A percentile compares a stretch with the other conserved stretches of the same genome.
These are phyloP conservation scores for Acronicta alni DNA, from an alignment of 2,888 invertebrate species.

Conservation along the genomic window DNA sequence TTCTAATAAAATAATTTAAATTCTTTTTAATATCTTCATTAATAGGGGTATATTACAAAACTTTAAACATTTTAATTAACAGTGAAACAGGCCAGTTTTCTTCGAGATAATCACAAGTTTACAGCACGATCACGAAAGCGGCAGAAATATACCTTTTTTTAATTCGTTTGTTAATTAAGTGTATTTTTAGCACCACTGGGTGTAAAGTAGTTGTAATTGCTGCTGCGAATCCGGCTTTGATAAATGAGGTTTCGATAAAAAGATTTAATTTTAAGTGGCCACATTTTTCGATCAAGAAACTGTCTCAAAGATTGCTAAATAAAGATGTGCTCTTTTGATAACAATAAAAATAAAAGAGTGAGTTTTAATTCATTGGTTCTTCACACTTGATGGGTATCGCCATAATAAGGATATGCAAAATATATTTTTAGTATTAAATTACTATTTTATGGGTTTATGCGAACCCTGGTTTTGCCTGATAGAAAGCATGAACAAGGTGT, in stretches of 20 bases:
- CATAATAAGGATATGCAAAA: too few species aligned
- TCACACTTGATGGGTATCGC: too few species aligned
- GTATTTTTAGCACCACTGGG: conserved; percentile 40
- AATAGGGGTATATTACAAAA: conserved; percentile 20
- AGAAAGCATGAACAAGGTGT: too few species aligned
- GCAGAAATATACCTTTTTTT: conserved; percentile 29
- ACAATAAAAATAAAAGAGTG: too few species aligned
- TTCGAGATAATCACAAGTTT: conserved; percentile 39
- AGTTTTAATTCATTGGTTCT: too few species aligned
- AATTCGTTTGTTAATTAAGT: conserved; percentile 47
- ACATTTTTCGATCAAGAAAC: conserved; percentile 10
- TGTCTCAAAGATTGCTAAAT: conserved; percentile 3
- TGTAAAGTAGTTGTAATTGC: conserved; percentile 39
- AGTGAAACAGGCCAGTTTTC: conserved; percentile 14
- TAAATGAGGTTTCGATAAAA: conserved; percentile 32
- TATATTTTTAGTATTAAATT: too few species aligned
- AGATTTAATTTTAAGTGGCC: conserved; percentile 10
- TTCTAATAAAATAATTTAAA: too few species aligned
- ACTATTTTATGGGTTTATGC: too few species aligned
- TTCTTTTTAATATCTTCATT: too few species aligned
- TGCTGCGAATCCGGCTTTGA: conserved; percentile 27
- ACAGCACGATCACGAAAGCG: conserved; percentile 23
- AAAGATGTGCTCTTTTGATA: conserved; percentile 1
- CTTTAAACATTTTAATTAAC: conserved; percentile 47
- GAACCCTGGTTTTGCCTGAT: too few species aligned